These are phyloP conservation scores for Pyxicephalus adspersus DNA, from an alignment of 2,113 vertebrate genomes.

Conservation along the genomic window DNA sequence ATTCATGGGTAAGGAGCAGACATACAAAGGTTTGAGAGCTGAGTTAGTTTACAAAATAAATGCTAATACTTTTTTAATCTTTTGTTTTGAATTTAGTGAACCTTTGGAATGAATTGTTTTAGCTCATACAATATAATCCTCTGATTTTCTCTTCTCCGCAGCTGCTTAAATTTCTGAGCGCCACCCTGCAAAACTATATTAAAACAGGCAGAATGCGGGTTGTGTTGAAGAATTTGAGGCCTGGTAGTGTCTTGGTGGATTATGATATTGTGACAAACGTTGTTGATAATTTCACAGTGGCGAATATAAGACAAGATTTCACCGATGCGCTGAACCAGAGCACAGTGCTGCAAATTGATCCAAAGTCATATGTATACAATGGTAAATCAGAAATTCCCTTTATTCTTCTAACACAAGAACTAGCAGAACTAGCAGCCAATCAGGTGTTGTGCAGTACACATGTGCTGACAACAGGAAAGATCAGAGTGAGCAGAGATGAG, in stretches of 20 bases:
- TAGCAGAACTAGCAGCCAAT: too few species aligned
- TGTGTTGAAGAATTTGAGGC: constrained; percentile 11
- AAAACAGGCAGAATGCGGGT: constrained; percentile 19
- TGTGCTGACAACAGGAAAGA: too few species aligned
- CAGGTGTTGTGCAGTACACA: too few species aligned
- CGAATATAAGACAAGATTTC: constrained; percentile 49
- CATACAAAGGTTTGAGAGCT: too few species aligned
- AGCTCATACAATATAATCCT: too few species aligned
- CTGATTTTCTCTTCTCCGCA: not conserved
- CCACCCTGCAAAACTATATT: not conserved
- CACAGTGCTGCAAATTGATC: not conserved
- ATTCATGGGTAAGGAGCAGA: too few species aligned
- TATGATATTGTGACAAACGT: constrained; percentile 15
- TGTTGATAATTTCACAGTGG: constrained; percentile 41
- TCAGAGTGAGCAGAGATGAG: too few species aligned
- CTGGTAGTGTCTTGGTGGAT: constrained; percentile 47
- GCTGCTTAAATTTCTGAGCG: not conserved
- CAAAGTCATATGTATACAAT: constrained; percentile 8
- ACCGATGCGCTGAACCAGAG: constrained; percentile 56
- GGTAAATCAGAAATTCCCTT: constrained; percentile 50
- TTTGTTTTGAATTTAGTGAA: too few species aligned
- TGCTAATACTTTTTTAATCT: too few species aligned
- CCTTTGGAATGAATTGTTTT: too few species aligned
- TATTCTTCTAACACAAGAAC: too few species aligned
- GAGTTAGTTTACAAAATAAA: too few species aligned